Base-by-base conservation (phyloP, 1,140 invertebrate species). In the Eciton burchellii region DNA sequence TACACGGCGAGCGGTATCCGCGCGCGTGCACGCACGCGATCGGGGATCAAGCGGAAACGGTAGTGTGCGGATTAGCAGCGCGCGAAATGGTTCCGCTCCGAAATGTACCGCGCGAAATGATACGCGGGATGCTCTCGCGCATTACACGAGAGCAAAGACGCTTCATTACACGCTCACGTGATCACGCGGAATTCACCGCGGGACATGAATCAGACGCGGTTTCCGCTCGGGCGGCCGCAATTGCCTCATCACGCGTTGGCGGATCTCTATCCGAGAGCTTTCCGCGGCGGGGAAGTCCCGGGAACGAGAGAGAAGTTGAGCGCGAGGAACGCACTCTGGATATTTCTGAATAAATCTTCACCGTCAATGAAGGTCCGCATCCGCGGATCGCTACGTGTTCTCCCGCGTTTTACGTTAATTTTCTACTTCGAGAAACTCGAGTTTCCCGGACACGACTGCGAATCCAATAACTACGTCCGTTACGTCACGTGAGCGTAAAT, bases 1-100 rank as follows among this genome's bases (percentile, higher is more conserved):
- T 29, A 29, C 21, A 35, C 6, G 6, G 35, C 47, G 35, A 57
- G 45, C 59, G 45, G 14, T n/a, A 24, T 63, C 60, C 35, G 60
- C n/a, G 6, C 5, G 41, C 43, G 26, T 9, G n/a, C 45, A n/a
- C 56, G 19, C 62, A 63, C 8, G 60, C 6, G 29, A 9, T 65
- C 9, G n/a, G 19, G 35, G 43, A 62, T 49, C 59, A 16, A 9
- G 9, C 73, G 73, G 73, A 76, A 76, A 76, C 60, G 60, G 60
- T 76, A 65, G 47, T 65, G 73, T 45, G 47, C 29, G 45, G 59
- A 65, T 76, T 65, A 76, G 45, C 35, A 76, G 45, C 35, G 9
- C 4, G 19, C 14, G 29, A 29, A 5, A 65, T 62, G 52, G 19
- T 65, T 65, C 65, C 41, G 43, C 26, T 49, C 14, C 43, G 47